phyloP scores from a whole-genome alignment of 2,888 invertebrate genomes.

The Steinernema carpocapsae region DNA sequence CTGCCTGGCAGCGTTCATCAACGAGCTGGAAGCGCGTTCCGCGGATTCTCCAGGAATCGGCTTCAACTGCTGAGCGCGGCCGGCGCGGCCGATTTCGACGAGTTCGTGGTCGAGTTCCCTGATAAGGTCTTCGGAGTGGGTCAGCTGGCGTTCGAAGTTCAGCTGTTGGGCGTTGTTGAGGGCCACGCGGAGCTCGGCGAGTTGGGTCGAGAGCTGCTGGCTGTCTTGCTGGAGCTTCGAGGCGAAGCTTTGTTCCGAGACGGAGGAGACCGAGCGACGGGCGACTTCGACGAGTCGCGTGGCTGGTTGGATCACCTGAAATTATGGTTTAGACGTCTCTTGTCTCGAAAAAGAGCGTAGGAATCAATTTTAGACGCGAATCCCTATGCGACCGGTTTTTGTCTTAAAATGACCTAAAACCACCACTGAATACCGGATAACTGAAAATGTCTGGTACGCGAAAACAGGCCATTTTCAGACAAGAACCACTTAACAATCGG shows the following conservation, averaged over 20 bases:
- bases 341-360: neutral
- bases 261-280: conserved; percentile 82
- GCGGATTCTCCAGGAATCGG: conserved; percentile 47
- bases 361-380: neutral
- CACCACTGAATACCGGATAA: no score
- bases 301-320: conserved; percentile 68
- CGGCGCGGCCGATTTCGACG: conserved; percentile 79
- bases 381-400: neutral
- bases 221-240: conserved; percentile 69
- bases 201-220: conserved; percentile 74
- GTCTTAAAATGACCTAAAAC: no score
- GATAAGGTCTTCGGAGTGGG: conserved; percentile 64
- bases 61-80: conserved; percentile 70
- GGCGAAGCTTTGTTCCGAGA: conserved; percentile 76
- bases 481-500: no score
- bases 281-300: conserved; percentile 79
- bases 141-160: conserved; percentile 62
- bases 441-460: no score
- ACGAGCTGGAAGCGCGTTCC: conserved; percentile 44
- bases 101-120: conserved; percentile 79
- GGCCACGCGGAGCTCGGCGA: conserved; percentile 76
- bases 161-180: conserved; percentile 76
- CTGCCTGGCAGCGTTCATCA: conserved; percentile 47
- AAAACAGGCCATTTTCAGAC: no score
- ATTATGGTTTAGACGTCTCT: neutral